Percentiles rank a stretch among this genome's conserved stretches.
Evolutionary conservation across 1,140 invertebrate genomes (phyloP).

Genomic region (Cheumatopsyche charites): DNA sequence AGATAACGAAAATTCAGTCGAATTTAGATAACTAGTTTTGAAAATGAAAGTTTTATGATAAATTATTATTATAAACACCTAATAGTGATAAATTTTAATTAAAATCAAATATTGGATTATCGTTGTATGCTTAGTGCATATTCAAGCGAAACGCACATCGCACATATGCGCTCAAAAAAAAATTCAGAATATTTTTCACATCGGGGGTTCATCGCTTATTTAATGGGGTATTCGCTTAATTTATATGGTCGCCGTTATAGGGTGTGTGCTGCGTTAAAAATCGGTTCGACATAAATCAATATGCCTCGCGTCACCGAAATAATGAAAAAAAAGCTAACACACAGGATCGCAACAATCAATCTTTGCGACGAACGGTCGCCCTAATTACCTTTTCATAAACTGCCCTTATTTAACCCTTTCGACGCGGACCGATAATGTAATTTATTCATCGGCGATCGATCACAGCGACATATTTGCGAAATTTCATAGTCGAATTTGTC

Average conservation of each 20-base stretch:
- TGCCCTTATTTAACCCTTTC: slow-evolving; percentile 30
- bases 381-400: slow-evolving; percentile 45
- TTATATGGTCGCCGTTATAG: slow-evolving; percentile 38
- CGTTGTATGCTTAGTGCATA: no score
- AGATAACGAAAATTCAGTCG: no score
- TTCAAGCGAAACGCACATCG: no score
- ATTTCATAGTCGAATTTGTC: not conserved
- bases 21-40: no score
- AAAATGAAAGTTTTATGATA: no score
- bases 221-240: slow-evolving; percentile 48
- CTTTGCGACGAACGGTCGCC: slow-evolving; percentile 38
- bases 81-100: no score
- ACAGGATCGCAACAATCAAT: slow-evolving; percentile 44
- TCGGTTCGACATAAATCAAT: slow-evolving; percentile 48
- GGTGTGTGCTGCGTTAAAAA: slow-evolving; percentile 45
- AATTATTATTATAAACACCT: no score
- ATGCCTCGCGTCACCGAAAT: slow-evolving; percentile 40
- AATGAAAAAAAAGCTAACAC: slow-evolving; percentile 4
- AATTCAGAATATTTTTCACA: slow-evolving; percentile 4
- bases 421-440: slow-evolving; percentile 23
- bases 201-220: slow-evolving; percentile 44
- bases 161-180: no score
- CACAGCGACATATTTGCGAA: slow-evolving; percentile 13
- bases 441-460: slow-evolving; percentile 38
- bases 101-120: no score